Percentiles rank a stretch among this genome's conserved stretches.
Conservation (phyloP, 2,797 vertebrate species). For the Melanogrammus aeglefinus region DNA sequence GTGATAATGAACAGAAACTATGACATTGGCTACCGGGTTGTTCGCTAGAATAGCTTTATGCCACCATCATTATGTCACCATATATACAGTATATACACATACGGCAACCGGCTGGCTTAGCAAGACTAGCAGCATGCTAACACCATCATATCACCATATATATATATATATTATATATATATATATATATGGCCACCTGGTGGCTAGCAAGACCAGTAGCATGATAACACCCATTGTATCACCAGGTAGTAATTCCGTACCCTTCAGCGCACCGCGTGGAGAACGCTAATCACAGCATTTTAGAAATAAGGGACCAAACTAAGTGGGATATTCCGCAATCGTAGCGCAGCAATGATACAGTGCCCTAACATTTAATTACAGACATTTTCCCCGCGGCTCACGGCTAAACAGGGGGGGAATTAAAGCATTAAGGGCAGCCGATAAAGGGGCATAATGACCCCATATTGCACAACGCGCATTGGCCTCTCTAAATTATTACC, state of each 20-base stretch:
- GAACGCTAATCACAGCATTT: not conserved
- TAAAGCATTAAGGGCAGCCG: conserved; percentile 20
- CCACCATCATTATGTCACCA: too few species aligned
- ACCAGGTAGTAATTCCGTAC: too few species aligned
- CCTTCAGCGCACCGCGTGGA: not conserved
- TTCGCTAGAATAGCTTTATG: not conserved
- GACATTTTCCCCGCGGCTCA: conserved; percentile 25
- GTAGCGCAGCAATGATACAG: conserved; percentile 47
- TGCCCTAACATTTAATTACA: conserved; percentile 56
- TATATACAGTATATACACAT: too few species aligned
- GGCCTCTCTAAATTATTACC: conserved; percentile 52
- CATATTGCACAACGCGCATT: conserved; percentile 27
- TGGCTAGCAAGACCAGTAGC: too few species aligned
- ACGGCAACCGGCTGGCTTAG: too few species aligned
- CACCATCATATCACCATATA: too few species aligned
- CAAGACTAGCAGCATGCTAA: too few species aligned
- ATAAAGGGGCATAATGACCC: conserved; percentile 47
- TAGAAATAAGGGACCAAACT: conserved; percentile 22
- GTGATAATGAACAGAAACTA: not conserved
- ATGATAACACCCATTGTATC: too few species aligned
- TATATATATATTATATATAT: too few species aligned
- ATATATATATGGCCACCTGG: too few species aligned
- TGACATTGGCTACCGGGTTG: not conserved
- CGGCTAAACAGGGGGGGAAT: conserved; percentile 21
- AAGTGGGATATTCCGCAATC: conserved; percentile 31